Percentiles rank a stretch among this genome's conserved stretches.
phyloP scores from a whole-genome alignment of 1,140 invertebrate genomes.

The Trichonephila clavata region DNA sequence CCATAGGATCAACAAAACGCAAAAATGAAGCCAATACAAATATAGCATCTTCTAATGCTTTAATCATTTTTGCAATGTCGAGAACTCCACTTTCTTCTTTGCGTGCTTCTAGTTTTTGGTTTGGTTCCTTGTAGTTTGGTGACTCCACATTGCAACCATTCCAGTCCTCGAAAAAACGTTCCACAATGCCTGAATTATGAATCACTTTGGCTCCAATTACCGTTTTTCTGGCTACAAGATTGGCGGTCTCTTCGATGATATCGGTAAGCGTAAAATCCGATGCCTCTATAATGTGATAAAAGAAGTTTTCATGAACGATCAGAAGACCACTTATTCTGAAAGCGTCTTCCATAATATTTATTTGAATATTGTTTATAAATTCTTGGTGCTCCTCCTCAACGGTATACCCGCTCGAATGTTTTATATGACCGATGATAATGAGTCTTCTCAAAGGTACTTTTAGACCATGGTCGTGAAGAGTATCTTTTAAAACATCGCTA shows the following conservation, averaged over 20 bases:
- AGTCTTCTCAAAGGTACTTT: slow-evolving; percentile 31
- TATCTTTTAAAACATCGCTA: slow-evolving; percentile 11
- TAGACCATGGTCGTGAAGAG: background rate
- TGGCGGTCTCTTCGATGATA: background rate
- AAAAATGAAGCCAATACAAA: slow-evolving; percentile 59
- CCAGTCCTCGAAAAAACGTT: slow-evolving; percentile 18
- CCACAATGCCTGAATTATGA: background rate
- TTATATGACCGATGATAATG: slow-evolving; percentile 24
- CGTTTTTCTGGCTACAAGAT: background rate
- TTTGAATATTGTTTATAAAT: background rate
- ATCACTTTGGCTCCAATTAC: slow-evolving; percentile 40
- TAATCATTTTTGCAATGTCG: slow-evolving; percentile 16
- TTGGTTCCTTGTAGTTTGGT: slow-evolving; percentile 20
- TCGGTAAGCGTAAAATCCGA: background rate
- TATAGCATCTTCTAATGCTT: slow-evolving; percentile 27
- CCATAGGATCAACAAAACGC: background rate
- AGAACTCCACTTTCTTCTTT: background rate
- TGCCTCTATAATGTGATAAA: slow-evolving; percentile 44
- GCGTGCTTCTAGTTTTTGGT: background rate
- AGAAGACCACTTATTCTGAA: slow-evolving; percentile 38
- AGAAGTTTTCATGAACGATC: slow-evolving; percentile 45
- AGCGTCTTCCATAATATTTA: background rate
- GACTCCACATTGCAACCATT: slow-evolving; percentile 5
- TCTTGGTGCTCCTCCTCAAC: background rate
- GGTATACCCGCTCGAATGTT: background rate